Base-by-base conservation (phyloP, 1,140 invertebrate species). In the Cyclina sinensis region DNA sequence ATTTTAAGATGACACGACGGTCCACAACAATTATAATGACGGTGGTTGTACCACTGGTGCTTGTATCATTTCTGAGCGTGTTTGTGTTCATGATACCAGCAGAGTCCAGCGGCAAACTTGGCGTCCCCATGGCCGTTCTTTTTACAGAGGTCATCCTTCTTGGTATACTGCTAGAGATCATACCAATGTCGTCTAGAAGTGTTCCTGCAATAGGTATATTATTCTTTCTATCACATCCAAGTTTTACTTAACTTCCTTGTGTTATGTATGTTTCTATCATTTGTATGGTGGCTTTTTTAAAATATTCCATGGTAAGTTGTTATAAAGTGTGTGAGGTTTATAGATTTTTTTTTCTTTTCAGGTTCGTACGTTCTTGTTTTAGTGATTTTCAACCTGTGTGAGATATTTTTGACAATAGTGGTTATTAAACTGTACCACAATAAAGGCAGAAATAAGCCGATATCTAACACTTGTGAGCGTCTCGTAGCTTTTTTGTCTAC, bases 391-490 rank as follows among this genome's bases (percentile, higher is more conserved):
- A 84, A 37, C 46, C 18, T 73, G 7, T 30, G 62, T 24, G 82
- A 84, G 68, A 84, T 46, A 37, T 37, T 84, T 27, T 16, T 51
- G 24, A 84, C 82, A 51, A 84, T 70, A 18, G 7, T 84, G 2
- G 32, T 84, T 0, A 24, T 74, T 16, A 70, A 70, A 70, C 39
- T 84, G 16, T 73, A 73, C 32, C 62, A 73, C 46, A 74, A 84
- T 30, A 84, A 84, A 37, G 62, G 30, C 43, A 73, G 82, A 37
- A 65, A 54, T 39, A 48, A 35, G n/a, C 27, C 37, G 14, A 16
- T 84, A 48, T 51, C 39, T 48, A 16, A 70, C 37, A 70, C 27
- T 12, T n/a, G 24, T 27, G 59, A 54, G n/a, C 62, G 39, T 24
- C 24, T 73, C 14, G 48, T 68, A 30, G 24, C 62, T 24, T 18